These are phyloP conservation scores for Aurelia coerulea DNA, from an alignment of 30 jellyfish, hydroid and myxozoan genomes.

Conservation along the genomic window DNA sequence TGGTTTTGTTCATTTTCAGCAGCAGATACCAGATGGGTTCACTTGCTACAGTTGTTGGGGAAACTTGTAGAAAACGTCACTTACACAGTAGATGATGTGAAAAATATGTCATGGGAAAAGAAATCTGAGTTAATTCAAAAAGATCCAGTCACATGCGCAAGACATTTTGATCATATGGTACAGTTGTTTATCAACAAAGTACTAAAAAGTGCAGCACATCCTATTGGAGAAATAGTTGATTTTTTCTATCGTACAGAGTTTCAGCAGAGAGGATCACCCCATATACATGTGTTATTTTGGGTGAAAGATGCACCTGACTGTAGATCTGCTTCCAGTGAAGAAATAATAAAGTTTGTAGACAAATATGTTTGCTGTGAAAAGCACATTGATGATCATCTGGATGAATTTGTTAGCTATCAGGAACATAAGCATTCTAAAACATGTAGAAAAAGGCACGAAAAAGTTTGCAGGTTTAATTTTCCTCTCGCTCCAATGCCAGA, in stretches of 20 bases:
- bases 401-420: constrained; percentile 28
- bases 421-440: constrained; percentile 63
- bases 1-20: constrained; percentile 67
- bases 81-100: background rate
- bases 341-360: constrained; percentile 21
- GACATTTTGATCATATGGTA: constrained; percentile 22
- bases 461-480: constrained; percentile 47
- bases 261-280: constrained; percentile 59
- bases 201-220: constrained; percentile 17
- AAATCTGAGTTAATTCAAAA: constrained; percentile 8
- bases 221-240: constrained; percentile 6
- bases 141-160: constrained; percentile 2
- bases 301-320: constrained; percentile 25
- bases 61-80: background rate
- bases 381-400: background rate
- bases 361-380: constrained; percentile 17
- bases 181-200: constrained; percentile 2
- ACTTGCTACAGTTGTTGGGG: background rate
- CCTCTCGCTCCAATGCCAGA: constrained; percentile 39
- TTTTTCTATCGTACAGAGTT: constrained; percentile 26
- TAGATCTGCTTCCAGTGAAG: constrained; percentile 1
- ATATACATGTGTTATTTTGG: constrained; percentile 46
- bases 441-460: constrained; percentile 32
- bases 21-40: constrained; percentile 46
- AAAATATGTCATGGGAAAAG: constrained; percentile 33